Conservation (phyloP, 1,140 invertebrate genomes). For the Trachelipus rathkii region DNA sequence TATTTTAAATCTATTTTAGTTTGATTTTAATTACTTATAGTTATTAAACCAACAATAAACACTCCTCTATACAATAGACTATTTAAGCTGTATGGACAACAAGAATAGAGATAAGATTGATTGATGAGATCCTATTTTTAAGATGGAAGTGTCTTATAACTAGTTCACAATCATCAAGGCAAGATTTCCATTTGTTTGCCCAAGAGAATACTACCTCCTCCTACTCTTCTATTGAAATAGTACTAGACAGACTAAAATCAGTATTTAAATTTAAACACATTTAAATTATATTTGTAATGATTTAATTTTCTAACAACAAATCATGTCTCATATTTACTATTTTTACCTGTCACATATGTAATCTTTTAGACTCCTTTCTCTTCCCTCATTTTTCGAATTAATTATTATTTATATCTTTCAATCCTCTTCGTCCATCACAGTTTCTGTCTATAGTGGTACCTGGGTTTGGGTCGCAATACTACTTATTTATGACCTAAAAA, state of each 20-base stretch:
- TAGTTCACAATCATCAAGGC: neutral
- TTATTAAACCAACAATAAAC: neutral
- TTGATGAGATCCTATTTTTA: neutral
- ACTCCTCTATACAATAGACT: neutral
- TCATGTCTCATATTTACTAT: too few relatives aligned
- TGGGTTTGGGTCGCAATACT: too few relatives aligned
- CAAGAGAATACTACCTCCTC: neutral
- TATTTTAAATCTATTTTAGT: neutral
- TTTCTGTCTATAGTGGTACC: too few relatives aligned
- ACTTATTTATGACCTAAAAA: too few relatives aligned
- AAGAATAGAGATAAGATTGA: neutral
- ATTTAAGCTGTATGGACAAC: neutral
- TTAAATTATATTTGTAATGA: neutral
- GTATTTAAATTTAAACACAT: neutral
- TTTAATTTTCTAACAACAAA: too few relatives aligned
- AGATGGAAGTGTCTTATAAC: neutral
- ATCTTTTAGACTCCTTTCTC: too few relatives aligned
- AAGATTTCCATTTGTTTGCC: neutral
- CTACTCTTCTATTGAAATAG: constrained; percentile 2
- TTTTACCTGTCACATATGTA: too few relatives aligned
- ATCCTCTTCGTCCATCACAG: too few relatives aligned
- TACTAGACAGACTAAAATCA: neutral
- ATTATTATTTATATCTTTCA: too few relatives aligned
- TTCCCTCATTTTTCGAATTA: too few relatives aligned
- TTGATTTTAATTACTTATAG: neutral